A percentile compares a stretch with the other conserved stretches of the same genome.
Conservation (phyloP, 2,797 vertebrate species). For the Gadopsis bispinosus region DNA sequence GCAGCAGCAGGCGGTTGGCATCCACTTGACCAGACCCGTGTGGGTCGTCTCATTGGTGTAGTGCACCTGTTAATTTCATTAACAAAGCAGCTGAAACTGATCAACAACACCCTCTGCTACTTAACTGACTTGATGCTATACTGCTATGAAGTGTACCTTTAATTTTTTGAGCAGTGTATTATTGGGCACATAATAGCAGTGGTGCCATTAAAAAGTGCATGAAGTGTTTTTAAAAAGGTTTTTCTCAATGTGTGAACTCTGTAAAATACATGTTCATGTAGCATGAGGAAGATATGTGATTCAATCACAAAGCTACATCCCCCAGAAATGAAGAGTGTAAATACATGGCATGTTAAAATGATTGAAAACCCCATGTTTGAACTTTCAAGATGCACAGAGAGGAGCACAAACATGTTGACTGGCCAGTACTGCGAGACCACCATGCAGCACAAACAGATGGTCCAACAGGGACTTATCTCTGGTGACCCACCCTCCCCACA, state of each 20-base stretch:
- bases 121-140: too few species aligned
- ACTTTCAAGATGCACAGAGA: neutral
- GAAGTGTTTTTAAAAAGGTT: neutral
- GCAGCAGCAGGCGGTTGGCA: too few species aligned
- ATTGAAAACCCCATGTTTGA: neutral
- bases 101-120: too few species aligned
- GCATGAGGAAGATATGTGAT: too few species aligned
- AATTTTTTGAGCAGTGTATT: too few species aligned
- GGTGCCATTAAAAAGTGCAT: neutral
- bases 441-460: conserved; percentile 74
- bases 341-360: neutral
- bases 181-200: neutral
- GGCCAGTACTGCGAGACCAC: conserved; percentile 46
- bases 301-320: neutral
- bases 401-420: conserved; percentile 58
- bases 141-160: too few species aligned
- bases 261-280: neutral
- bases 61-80: too few species aligned
- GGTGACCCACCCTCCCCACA: conserved; percentile 8
- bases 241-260: neutral
- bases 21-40: too few species aligned
- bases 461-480: conserved; percentile 69
- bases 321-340: neutral
- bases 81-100: too few species aligned
- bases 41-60: too few species aligned